Evolutionary conservation across 2,113 vertebrate species (phyloP).

Genomic region (Lycocorax pyrrhopterus): DNA sequence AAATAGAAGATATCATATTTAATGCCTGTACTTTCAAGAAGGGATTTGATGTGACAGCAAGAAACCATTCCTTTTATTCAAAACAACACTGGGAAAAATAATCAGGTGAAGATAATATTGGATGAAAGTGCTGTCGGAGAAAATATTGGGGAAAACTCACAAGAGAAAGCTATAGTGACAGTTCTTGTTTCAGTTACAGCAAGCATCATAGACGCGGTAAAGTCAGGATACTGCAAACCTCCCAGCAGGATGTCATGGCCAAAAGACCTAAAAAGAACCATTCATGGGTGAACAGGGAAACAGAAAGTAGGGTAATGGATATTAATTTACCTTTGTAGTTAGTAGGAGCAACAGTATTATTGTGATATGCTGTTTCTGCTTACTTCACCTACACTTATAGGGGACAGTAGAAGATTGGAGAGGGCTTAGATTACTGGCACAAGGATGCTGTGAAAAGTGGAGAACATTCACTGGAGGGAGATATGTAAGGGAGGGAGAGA

Average conservation of each 20-base stretch:
- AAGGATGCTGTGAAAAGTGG: neutral
- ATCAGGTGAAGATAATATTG: constrained; percentile 49
- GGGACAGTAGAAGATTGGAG: neutral
- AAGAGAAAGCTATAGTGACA: constrained; percentile 39
- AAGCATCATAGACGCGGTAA: neutral
- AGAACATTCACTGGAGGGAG: neutral
- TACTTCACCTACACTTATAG: neutral
- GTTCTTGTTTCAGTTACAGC: constrained; percentile 24
- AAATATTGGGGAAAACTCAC: constrained; percentile 38
- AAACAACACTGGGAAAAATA: constrained; percentile 7
- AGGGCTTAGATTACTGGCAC: neutral
- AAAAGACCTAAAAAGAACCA: neutral
- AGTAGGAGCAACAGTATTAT: neutral
- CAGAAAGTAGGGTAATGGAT: neutral
- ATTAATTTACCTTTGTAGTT: neutral
- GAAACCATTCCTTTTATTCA: constrained; percentile 20
- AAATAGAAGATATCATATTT: neutral
- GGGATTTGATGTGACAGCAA: constrained; percentile 19
- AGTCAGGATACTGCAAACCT: neutral
- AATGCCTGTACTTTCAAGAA: neutral
- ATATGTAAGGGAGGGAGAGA: neutral
- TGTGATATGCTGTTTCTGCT: neutral
- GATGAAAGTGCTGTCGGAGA: constrained; percentile 42
- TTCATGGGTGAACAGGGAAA: neutral
- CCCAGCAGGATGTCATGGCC: neutral